These are phyloP conservation scores for Macrochelys suwanniensis DNA, from an alignment of 2,797 vertebrate genomes.

Conservation along the genomic window DNA sequence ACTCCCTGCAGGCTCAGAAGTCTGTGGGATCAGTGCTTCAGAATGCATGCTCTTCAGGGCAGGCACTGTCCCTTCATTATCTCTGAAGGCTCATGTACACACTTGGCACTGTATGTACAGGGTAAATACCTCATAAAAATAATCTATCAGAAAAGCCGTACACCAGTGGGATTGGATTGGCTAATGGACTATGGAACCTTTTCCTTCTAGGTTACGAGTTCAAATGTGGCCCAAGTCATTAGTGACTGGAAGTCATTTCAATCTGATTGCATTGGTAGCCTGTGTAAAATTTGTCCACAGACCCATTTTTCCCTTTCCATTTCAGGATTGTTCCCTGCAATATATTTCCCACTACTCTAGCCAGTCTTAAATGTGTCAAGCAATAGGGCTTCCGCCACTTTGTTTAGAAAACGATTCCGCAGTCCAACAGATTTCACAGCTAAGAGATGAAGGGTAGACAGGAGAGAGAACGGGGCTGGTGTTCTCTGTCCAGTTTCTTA, in stretches of 20 bases:
- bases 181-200: background rate
- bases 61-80: background rate
- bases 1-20: accelerated
- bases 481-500: background rate
- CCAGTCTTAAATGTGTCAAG: accelerated
- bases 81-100: background rate
- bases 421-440: constrained; percentile 6
- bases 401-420: background rate
- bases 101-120: background rate
- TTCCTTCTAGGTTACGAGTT: accelerated
- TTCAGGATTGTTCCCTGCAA: background rate
- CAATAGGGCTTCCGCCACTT: accelerated
- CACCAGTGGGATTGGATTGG: background rate
- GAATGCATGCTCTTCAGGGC: background rate
- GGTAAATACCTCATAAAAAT: background rate
- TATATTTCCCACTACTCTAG: background rate
- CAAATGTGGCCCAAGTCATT: background rate
- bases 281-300: background rate
- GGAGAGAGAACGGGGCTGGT: accelerated
- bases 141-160: accelerated
- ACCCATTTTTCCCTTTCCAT: background rate
- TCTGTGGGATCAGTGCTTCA: accelerated
- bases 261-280: background rate
- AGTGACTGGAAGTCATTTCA: background rate
- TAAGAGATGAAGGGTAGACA: accelerated